Percentiles rank a stretch among this genome's conserved stretches.
Evolutionary conservation across 2,113 vertebrate species (phyloP).

Genomic region (Gadus chalcogrammus): DNA sequence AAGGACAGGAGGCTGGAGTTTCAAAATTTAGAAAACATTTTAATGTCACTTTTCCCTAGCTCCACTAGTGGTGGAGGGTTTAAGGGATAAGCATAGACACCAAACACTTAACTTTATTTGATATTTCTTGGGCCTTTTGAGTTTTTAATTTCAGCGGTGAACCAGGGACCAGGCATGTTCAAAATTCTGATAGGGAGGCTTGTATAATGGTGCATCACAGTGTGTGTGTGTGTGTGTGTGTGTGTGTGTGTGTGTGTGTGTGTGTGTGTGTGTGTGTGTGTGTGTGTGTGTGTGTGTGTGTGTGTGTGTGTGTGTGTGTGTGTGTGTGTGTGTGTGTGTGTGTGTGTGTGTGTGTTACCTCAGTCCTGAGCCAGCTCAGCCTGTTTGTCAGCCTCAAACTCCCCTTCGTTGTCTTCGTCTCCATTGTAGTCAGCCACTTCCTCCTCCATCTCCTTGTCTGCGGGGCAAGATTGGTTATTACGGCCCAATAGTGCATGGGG

Average conservation of each 20-base stretch:
- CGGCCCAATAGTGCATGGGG: too few relatives aligned
- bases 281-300: conserved; percentile 10
- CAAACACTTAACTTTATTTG: too few relatives aligned
- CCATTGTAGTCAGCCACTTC: conserved; percentile 79
- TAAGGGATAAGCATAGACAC: too few relatives aligned
- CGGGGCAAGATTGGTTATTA: neutral
- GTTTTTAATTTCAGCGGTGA: too few relatives aligned
- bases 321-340: conserved; percentile 3
- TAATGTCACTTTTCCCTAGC: too few relatives aligned
- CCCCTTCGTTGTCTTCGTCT: conserved; percentile 86
- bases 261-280: conserved; percentile 2
- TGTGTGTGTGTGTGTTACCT: conserved; percentile 43
- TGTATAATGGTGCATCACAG: neutral
- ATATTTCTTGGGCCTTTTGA: too few relatives aligned
- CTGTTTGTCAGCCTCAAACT: conserved; percentile 89
- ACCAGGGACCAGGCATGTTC: neutral
- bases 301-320: neutral
- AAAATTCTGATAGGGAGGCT: neutral
- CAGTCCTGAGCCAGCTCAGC: conserved; percentile 75
- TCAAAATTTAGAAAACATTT: too few relatives aligned
- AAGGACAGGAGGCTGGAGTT: too few relatives aligned
- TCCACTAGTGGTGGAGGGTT: too few relatives aligned
- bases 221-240: neutral
- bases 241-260: conserved; percentile 4
- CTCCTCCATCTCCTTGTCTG: conserved; percentile 64